phyloP scores from a whole-genome alignment of 2,113 vertebrate genomes.

The Epinephelus lanceolatus region DNA sequence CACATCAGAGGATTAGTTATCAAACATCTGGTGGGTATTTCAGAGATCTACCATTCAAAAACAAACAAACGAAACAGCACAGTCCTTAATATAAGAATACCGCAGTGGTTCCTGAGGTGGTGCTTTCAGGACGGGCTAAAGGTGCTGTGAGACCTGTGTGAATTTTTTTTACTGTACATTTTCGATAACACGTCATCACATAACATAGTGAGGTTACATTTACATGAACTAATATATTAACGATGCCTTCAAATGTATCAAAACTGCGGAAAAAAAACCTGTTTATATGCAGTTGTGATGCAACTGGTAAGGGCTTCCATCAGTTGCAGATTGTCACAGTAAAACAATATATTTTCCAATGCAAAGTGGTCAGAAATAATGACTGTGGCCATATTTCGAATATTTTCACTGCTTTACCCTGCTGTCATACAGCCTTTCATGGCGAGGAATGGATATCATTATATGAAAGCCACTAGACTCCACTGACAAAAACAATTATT shows the following conservation, averaged over 20 bases:
- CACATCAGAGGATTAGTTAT: conserved; percentile 58
- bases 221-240: background rate
- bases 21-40: conserved; percentile 68
- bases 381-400: no score
- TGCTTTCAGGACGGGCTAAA: background rate
- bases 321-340: background rate
- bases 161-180: background rate
- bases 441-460: no score
- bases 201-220: background rate
- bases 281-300: background rate
- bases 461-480: no score
- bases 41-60: conserved; percentile 37
- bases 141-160: background rate
- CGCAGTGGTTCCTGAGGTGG: background rate
- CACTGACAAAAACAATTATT: no score
- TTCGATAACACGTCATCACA: background rate
- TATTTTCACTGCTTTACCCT: no score
- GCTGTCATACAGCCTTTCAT: no score
- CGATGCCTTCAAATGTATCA: background rate
- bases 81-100: background rate
- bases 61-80: conserved; percentile 4
- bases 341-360: background rate
- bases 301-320: background rate
- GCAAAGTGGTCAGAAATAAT: no score
- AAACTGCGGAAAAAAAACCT: background rate